Base-by-base conservation (phyloP, 2,888 invertebrate species). In the Lingula anatina region DNA sequence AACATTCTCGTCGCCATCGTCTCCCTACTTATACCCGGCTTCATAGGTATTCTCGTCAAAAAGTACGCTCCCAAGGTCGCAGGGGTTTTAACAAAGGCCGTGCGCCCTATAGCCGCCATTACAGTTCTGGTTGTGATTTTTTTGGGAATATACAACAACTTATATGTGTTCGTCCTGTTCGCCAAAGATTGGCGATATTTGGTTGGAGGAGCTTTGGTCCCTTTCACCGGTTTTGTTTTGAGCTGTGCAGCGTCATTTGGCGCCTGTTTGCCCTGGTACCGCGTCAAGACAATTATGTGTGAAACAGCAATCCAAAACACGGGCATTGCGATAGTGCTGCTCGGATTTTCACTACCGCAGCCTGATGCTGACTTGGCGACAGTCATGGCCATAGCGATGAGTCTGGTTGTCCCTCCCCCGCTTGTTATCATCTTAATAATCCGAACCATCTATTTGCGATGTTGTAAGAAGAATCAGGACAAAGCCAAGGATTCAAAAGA, bases 281-380 rank as follows among this genome's bases (percentile, higher is more conserved):
- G 28, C 7, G 45, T 35, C 5, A 15, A 31, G 3, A 45, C 45
- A 9, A 45, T 45, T 23, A 36, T 15, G 7, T n/a, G 31, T 36
- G 45, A 45, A 36, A 45, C 45, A 4, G 45, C 36, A 4, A 23
- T 45, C 31, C 45, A 45, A 18, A 45, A 45, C 23, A 35, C 28
- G 5, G 7, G 9, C 5, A 21, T 45, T 5, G 36, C 45, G n/a
- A 45, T 26, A 4, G 38, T 46, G 38, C n/a, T 46, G n/a, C 27
- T 46, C 21, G 21, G 39, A 24, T 36, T 26, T 40, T 40, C 46
- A 3, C 46, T 46, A 15, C 39, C 46, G 4, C 40, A 38, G 15
- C 46, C 46, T 25, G 39, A 38, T 25, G 40, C 25, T 18, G 46
- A 46, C 24, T 23, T 46, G 4, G 25, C 38, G 38, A 31, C 7